These are phyloP conservation scores for Ianthella basta DNA, from an alignment of 37 sponge, comb jelly and placozoan genomes.

Conservation along the genomic window DNA sequence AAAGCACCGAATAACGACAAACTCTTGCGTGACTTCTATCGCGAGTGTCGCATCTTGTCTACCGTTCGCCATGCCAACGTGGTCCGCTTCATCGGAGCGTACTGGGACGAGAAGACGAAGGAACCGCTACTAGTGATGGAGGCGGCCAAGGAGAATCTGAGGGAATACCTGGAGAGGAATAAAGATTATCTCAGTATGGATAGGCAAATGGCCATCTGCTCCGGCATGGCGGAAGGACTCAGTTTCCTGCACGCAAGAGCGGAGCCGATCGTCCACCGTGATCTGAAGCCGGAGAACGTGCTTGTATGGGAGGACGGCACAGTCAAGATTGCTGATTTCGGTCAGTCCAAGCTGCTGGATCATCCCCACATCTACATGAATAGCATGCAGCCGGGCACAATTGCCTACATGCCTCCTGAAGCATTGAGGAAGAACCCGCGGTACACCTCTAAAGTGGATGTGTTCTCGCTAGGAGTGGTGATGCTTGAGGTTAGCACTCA, in stretches of 20 bases:
- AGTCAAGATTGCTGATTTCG: constrained; percentile 13
- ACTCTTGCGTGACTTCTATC: not conserved
- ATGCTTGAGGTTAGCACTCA: not conserved
- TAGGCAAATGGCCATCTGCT: not conserved
- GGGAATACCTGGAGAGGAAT: not conserved
- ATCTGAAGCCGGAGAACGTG: constrained; percentile 16
- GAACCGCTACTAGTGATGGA: constrained; percentile 19
- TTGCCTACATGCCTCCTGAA: constrained; percentile 30
- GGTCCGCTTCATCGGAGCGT: not conserved
- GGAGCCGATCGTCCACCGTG: constrained; percentile 6
- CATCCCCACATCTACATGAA: not conserved
- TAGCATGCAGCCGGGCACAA: not conserved
- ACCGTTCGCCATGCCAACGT: not conserved
- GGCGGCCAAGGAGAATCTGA: constrained; percentile 6
- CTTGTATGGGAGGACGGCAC: not conserved
- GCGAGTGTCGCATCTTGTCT: not conserved
- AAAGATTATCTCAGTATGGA: not conserved
- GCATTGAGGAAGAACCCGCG: not conserved
- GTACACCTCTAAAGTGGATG: not conserved
- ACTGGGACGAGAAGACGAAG: not conserved
- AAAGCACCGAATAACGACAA: not conserved
- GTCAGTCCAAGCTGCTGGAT: constrained; percentile 26
- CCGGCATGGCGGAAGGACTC: not conserved
- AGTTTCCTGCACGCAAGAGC: not conserved
- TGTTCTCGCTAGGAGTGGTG: constrained; percentile 28